Base-by-base conservation (phyloP, 2,888 invertebrate species). In the Drosophila neonasuta region DNA sequence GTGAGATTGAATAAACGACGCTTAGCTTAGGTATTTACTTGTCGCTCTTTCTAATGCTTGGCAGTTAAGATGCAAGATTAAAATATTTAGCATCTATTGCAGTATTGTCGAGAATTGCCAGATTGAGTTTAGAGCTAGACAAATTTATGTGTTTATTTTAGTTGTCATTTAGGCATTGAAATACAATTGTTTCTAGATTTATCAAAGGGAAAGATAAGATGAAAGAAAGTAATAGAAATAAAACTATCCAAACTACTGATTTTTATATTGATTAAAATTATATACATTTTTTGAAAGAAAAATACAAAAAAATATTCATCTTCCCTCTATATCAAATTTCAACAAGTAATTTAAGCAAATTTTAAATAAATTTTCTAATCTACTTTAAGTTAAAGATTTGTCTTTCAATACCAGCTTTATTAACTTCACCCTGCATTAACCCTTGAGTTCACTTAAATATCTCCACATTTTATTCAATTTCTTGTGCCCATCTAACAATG, bases 401-500 rank as follows among this genome's bases (percentile, higher is more conserved):
- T 36, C 9, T 3, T 9, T 10, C 3, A 1, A 5, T n/a, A n/a
- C n/a, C 2, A 11, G 36, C 11, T 36, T 20, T 15, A 3, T 15
- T 29, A 1, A 41, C 41, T 29, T 29, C 9, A 39, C 39, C 15
- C 32, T 15, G 5, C 7, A 52, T 59, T 2, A 41, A 57, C 51
- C 59, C 51, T 44, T 70, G 41, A 13, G 9, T 39, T 50, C 15
- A 24, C n/a, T 52, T 20, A 32, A 55, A 29, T 17, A 39, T 48
- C 34, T 36, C 24, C 30, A 4, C 17, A 13, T n/a, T 44, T 42
- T 15, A 34, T 41, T 39, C 45, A 50, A 62, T 51, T 63, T 57
- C 8, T 34, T 45, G 30, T 42, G 30, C 11, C 8, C 49, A 50
- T 34, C 34, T 44, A 39, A 58, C 54, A 66, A 65, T 65, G 42